Evolutionary conservation across 2,797 vertebrate genomes (phyloP).

Genomic region (Clarias pachynema): DNA sequence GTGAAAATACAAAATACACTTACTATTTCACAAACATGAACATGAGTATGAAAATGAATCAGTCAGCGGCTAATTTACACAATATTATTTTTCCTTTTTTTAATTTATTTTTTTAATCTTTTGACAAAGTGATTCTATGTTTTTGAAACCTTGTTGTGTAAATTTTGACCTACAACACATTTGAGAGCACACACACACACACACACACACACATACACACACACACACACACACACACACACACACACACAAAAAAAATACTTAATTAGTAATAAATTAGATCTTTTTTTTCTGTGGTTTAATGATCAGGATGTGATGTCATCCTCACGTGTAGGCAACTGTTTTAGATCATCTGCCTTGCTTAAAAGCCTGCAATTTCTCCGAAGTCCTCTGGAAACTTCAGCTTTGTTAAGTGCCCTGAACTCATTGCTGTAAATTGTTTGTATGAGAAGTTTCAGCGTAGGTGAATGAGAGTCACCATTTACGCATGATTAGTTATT

Average conservation of each 20-base stretch:
- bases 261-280: background rate
- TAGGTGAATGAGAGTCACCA: conserved; percentile 58
- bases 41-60: background rate
- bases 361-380: conserved; percentile 58
- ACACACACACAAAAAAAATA: background rate
- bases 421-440: conserved; percentile 68
- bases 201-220: background rate
- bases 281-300: background rate
- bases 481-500: conserved; percentile 54
- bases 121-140: background rate
- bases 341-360: conserved; percentile 56
- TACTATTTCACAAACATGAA: too few species aligned
- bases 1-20: conserved; percentile 1
- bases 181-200: too few species aligned
- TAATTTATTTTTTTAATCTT: background rate
- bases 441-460: conserved; percentile 57
- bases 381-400: conserved; percentile 59
- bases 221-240: too few species aligned
- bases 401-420: conserved; percentile 60
- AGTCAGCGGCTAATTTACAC: background rate
- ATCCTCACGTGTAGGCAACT: conserved; percentile 55
- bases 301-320: background rate
- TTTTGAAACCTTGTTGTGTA: background rate
- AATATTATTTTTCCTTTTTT: too few species aligned
- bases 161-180: background rate